Base-by-base conservation (phyloP, 2,113 vertebrate species). In the Dissostichus mawsoni region DNA sequence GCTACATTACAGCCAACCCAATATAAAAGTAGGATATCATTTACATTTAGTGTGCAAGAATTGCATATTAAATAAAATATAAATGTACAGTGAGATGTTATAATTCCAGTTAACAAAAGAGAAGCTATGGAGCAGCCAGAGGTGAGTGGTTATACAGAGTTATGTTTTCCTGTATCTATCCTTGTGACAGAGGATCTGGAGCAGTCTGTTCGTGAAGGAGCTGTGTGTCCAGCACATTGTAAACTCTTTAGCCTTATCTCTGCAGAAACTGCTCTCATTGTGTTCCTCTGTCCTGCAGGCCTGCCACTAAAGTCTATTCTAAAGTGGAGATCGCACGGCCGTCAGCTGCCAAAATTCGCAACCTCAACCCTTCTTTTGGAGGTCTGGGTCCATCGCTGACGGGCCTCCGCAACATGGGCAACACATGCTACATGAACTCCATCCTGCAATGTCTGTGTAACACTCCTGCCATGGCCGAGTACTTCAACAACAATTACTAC, bases 341-440 rank as follows among this genome's bases (percentile, higher is more conserved):
- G 0, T 97, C 98, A 3, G 97, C 98, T 2, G 96, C 96, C 14
- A 97, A 99, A 90, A 97, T 99, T 77, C 96, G 98, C 48, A 98
- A 96, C 88, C 94, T 99, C 11, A 99, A 99, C 83, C 98, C 98
- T 0, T 94, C 97, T 4, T 99, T 98, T 80, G 98, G 98, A 44
- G 98, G 97, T 36, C 87, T 95, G 20, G 98, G 98, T 36, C 91
- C 96, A 69, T 97, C 96, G 4, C 95, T 99, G 20, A 99, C 98
- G 0, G 98, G 98, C 20, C 97, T 99, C 17, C 96, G 98, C 18
- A 99, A 99, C 64, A 92, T 99, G 16, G 98, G 98, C 74, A 99
- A 99, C 94, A 99, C 98, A 12, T 99, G 98, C 93, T 99, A 99
- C 70, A 99, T 99, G 98, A 99, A 99, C 92, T 99, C 98, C 65